phyloP scores from a whole-genome alignment of 2,113 vertebrate species.

The Gallinago media region DNA sequence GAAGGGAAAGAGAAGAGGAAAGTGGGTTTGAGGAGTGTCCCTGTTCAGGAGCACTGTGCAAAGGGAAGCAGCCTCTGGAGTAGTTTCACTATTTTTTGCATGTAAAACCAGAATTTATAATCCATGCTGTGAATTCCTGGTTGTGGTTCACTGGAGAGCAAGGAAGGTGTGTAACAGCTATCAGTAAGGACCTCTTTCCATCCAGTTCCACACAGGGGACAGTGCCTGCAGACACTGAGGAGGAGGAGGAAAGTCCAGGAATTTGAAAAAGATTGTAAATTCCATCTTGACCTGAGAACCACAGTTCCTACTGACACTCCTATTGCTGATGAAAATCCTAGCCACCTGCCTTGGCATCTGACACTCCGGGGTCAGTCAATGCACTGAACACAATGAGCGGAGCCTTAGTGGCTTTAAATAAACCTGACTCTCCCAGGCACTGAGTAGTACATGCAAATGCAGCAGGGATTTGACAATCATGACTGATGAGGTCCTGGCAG shows the following conservation, averaged over 20 bases:
- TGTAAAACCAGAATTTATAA: neutral
- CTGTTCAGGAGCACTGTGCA: neutral
- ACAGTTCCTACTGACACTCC: accelerated
- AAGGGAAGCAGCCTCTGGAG: neutral
- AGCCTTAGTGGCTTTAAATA: neutral
- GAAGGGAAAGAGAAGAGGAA: neutral
- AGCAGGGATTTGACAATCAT: neutral
- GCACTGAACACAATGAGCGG: neutral
- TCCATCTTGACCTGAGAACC: too few relatives aligned
- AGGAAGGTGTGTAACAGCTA: neutral
- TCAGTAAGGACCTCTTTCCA: neutral
- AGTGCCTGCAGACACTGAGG: neutral
- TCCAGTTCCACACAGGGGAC: accelerated
- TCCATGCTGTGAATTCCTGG: neutral
- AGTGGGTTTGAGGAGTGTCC: neutral
- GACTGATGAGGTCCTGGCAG: neutral
- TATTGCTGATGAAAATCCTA: accelerated
- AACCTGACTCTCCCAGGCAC: neutral
- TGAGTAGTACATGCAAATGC: accelerated
- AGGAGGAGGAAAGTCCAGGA: neutral
- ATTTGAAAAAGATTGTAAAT: neutral
- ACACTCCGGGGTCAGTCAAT: neutral
- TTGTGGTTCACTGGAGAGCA: neutral
- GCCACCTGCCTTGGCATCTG: neutral
- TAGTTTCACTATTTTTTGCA: neutral